phyloP scores from a whole-genome alignment of 1,140 invertebrate genomes.

The Drosophila lowei region DNA sequence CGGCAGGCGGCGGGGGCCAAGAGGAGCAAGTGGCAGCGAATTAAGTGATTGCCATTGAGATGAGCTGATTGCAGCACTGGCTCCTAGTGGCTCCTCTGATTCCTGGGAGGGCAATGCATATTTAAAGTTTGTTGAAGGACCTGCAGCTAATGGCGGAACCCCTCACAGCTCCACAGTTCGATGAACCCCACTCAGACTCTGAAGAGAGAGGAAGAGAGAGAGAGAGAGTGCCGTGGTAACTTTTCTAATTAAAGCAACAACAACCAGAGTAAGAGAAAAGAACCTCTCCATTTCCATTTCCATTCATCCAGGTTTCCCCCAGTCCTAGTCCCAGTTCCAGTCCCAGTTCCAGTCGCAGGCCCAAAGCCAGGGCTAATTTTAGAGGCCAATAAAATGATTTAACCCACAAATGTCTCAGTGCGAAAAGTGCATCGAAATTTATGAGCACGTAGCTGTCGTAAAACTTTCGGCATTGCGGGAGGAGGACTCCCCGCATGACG shows the following conservation, averaged over 20 bases:
- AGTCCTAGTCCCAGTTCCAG: background rate
- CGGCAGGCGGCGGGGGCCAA: background rate
- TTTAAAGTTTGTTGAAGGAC: slow-evolving; percentile 54
- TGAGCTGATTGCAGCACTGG: slow-evolving; percentile 38
- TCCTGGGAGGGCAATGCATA: slow-evolving; percentile 28
- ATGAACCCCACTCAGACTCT: slow-evolving; percentile 12
- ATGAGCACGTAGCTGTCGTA: slow-evolving; percentile 70
- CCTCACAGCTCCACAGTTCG: slow-evolving; percentile 6
- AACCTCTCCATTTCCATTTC: too few species aligned
- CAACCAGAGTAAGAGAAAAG: slow-evolving; percentile 1
- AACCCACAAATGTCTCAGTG: slow-evolving; percentile 25
- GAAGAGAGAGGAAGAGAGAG: background rate
- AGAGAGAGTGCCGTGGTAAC: slow-evolving; percentile 30
- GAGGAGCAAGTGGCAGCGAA: slow-evolving; percentile 1
- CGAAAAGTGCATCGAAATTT: slow-evolving; percentile 54
- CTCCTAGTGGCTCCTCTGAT: slow-evolving; percentile 5
- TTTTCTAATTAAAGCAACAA: slow-evolving; percentile 65
- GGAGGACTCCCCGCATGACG: slow-evolving; percentile 30
- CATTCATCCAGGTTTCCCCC: background rate
- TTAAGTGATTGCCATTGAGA: slow-evolving; percentile 52
- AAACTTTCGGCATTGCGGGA: slow-evolving; percentile 31
- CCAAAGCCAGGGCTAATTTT: slow-evolving; percentile 12
- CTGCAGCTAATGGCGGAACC: slow-evolving; percentile 28
- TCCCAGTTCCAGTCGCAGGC: background rate
- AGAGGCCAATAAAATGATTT: slow-evolving; percentile 56